Evolutionary conservation across 35 echinoderm and acorn worm genomes (phyloP), one percentile per base, ranked within the genome.

Genomic region (Lytechinus pictus): DNA sequence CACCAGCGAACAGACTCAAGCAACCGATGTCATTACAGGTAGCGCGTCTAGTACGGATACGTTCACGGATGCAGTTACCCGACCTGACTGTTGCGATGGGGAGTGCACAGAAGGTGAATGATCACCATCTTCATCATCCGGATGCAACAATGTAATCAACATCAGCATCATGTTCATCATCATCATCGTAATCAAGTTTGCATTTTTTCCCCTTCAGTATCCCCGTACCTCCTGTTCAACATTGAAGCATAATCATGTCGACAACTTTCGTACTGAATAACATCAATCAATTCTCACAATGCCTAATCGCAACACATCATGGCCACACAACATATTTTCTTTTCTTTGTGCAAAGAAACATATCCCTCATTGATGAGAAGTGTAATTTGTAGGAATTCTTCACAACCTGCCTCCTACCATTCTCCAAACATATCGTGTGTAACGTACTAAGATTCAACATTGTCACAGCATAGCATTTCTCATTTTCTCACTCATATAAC

Each of bases 101-200:
- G 88, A 90, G 52, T 90, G 88, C 27, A 90, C 88, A 54, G 88
- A 28, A 90, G 88, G 88, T 90, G 88, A 90, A 52, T 44, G 33
- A 44, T 44, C 33, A 44, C 33, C 33, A 44, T 44, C 33, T 54
- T 79, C 66, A 24, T 19, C 21, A 24, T 79, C 66, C 19, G 66
- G 66, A 79, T 24, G 66, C 19, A 79, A 6, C 61, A 71, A 21
- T 21, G 6, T n/a, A 16, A 71, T 71, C 61, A 13, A 5, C 12
- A 79, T n/a, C 66, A 79, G 4, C 66, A 79, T n/a, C 61, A 24
- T 66, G 12, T 16, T 72, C 61, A 72, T 72, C 19, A 27, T 79
- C 66, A 5, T 19, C 19, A 6, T 79, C 14, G n/a, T n/a, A 16
- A 79, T 79, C 7, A 24, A 79, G 14, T 79, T 8, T 79, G 16